Evolutionary conservation across 37 sponge, comb jelly and placozoan species (phyloP).

Genomic region (Cladorhizidae sp.): DNA sequence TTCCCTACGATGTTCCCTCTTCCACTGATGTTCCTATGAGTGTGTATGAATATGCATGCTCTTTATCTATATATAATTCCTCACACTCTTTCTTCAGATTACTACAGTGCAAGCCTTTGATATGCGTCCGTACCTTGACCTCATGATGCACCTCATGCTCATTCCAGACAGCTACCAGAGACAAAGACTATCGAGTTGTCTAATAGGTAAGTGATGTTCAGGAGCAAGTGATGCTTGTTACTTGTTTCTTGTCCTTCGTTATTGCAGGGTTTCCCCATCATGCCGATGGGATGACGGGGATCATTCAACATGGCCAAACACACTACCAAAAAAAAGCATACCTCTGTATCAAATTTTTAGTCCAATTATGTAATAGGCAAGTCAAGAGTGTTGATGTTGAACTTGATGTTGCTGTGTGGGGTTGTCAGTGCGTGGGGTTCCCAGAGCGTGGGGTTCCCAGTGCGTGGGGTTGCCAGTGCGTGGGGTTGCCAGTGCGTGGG

Average conservation of each 20-base stretch:
- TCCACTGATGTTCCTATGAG: no score
- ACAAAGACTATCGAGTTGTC: conserved; percentile 36
- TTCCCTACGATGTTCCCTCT: neutral
- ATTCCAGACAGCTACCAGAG: conserved; percentile 90
- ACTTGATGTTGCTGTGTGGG: no score
- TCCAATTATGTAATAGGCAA: conserved; percentile 68
- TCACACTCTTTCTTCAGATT: conserved; percentile 40
- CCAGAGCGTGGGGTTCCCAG: no score
- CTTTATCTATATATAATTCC: neutral
- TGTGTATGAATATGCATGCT: no score
- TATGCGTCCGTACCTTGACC: conserved; percentile 83
- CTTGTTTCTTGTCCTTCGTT: neutral
- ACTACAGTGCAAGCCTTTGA: conserved; percentile 76
- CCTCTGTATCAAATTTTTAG: conserved; percentile 81
- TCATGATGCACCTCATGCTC: conserved; percentile 73
- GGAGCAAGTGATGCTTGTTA: neutral
- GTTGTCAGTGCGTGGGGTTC: no score
- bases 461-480: no score
- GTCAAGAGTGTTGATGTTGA: neutral
- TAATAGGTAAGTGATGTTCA: conserved; percentile 50
- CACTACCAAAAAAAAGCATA: conserved; percentile 87
- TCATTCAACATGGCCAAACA: conserved; percentile 74
- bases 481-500: no score
- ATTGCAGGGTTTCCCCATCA: conserved; percentile 42
- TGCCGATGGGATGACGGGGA: conserved; percentile 69